Evolutionary conservation across 2,888 invertebrate species (phyloP).

Genomic region (Liodrosophila aerea): DNA sequence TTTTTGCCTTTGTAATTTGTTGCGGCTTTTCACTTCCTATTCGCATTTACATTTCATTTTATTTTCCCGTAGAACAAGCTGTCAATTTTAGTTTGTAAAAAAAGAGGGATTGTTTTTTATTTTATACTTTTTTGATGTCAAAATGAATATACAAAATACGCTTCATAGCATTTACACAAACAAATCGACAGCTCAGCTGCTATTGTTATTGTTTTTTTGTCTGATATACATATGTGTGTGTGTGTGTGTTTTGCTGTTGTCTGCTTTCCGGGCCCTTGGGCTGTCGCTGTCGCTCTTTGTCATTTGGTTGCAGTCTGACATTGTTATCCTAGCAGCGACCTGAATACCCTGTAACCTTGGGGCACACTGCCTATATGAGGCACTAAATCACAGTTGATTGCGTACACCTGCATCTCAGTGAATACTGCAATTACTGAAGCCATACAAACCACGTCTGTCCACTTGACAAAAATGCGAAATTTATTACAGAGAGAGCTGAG

Average conservation of each 20-base stretch:
- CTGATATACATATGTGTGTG: constrained; percentile 30
- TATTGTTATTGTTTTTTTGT: constrained; percentile 25
- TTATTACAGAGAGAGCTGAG: too few species aligned
- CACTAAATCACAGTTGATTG: too few species aligned
- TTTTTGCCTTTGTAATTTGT: constrained; percentile 51
- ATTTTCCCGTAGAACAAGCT: constrained; percentile 58
- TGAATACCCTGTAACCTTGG: constrained; percentile 19
- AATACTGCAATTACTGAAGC: too few species aligned
- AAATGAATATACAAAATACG: constrained; percentile 70
- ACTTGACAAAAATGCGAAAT: too few species aligned
- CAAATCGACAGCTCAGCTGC: constrained; percentile 58
- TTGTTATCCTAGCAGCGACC: constrained; percentile 59
- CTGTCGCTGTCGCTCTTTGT: constrained; percentile 61
- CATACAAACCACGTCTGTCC: too few species aligned
- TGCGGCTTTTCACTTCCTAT: constrained; percentile 57
- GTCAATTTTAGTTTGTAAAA: constrained; percentile 66
- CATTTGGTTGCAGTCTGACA: constrained; percentile 66
- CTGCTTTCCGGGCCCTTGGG: constrained; percentile 61
- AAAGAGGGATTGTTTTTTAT: constrained; percentile 21
- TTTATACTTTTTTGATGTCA: constrained; percentile 34
- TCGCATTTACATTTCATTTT: constrained; percentile 18
- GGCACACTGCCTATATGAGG: not conserved
- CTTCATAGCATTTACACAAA: constrained; percentile 68
- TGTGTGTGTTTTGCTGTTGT: constrained; percentile 46
- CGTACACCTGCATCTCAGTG: too few species aligned